Conservation (phyloP, 2,113 vertebrate genomes). For the Leptobrachium leishanense region DNA sequence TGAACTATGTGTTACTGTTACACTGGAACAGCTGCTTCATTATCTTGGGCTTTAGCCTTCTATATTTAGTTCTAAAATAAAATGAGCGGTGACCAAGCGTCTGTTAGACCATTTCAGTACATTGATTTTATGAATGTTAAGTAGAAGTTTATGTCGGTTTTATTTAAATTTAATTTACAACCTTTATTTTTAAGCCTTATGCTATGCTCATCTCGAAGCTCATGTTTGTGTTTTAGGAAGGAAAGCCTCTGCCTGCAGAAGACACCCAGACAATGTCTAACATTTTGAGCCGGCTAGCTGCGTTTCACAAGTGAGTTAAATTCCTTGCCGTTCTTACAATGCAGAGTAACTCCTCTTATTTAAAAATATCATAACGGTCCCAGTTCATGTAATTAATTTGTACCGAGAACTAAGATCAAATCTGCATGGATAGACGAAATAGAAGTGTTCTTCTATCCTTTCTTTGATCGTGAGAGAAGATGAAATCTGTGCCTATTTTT, state of each 20-base stretch:
- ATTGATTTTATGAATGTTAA: no score
- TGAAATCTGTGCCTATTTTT: neutral
- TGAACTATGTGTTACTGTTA: neutral
- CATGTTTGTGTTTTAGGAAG: constrained; percentile 62
- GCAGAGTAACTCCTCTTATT: no score
- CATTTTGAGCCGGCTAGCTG: constrained; percentile 74
- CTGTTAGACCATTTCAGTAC: no score
- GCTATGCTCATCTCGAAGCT: neutral
- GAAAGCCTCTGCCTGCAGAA: constrained; percentile 60
- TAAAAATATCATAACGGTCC: no score
- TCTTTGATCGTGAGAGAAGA: neutral
- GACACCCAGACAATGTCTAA: constrained; percentile 61
- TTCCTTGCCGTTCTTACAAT: no score
- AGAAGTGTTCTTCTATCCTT: neutral
- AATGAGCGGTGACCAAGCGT: neutral
- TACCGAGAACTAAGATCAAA: no score
- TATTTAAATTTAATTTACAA: no score
- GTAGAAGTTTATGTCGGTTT: no score
- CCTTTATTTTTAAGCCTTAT: no score
- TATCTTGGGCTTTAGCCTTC: neutral
- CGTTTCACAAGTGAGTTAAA: constrained; percentile 81
- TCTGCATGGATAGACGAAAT: no score
- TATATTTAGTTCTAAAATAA: neutral
- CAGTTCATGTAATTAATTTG: no score
- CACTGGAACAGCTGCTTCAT: neutral